Evolutionary conservation across 2,888 invertebrate species (phyloP).

Genomic region (Conomelus anceps): DNA sequence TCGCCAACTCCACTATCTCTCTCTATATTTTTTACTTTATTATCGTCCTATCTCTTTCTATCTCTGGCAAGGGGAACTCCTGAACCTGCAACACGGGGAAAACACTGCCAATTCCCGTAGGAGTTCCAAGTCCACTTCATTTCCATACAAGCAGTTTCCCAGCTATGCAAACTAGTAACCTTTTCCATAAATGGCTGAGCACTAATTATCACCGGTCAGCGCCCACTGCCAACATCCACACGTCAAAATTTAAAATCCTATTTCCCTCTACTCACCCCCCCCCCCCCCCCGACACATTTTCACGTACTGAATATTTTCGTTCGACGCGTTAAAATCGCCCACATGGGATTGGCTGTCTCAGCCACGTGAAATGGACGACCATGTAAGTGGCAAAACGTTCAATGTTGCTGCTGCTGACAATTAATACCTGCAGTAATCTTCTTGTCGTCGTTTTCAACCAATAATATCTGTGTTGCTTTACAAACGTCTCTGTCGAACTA

Average conservation of each 20-base stretch:
- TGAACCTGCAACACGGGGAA: background rate
- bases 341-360: background rate
- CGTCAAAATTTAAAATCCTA: background rate
- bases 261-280: background rate
- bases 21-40: background rate
- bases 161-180: background rate
- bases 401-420: background rate
- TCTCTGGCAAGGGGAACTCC: background rate
- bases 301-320: background rate
- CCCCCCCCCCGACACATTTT: background rate
- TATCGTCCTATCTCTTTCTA: background rate
- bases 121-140: constrained; percentile 7
- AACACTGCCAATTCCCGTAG: constrained; percentile 5
- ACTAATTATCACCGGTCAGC: constrained; percentile 1
- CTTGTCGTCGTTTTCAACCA: background rate
- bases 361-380: background rate
- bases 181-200: background rate
- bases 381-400: background rate
- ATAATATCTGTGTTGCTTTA: background rate
- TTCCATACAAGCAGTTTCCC: constrained; percentile 1
- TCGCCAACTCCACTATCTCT: background rate
- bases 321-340: background rate
- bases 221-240: constrained; percentile 4
- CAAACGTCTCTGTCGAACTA: background rate
- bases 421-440: background rate